Evolutionary conservation across 2,888 invertebrate genomes (phyloP).

Genomic region (Vesta saturnalis): DNA sequence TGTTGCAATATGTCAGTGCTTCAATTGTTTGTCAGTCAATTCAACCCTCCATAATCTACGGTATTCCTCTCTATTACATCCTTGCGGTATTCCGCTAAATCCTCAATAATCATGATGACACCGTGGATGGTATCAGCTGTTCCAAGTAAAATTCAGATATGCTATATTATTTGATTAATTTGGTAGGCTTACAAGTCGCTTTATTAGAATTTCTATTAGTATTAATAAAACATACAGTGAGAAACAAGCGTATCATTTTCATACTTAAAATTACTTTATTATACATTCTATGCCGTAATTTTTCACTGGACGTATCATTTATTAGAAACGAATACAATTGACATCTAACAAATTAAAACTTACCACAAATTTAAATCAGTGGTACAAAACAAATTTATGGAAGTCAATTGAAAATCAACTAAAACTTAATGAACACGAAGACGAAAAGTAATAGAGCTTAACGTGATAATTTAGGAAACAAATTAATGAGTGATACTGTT

Average conservation of each 20-base stretch:
- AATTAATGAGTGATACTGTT: too few species aligned
- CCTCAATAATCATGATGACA: background rate
- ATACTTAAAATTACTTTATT: too few species aligned
- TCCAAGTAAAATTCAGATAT: conserved; percentile 1
- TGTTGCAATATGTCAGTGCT: background rate
- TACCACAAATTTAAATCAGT: too few species aligned
- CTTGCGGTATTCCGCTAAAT: background rate
- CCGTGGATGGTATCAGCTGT: conserved; percentile 1
- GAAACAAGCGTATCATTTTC: background rate
- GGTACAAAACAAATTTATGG: too few species aligned
- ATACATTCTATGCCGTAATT: background rate
- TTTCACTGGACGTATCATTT: background rate
- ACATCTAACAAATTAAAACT: too few species aligned
- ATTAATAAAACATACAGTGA: background rate
- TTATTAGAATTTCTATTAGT: background rate
- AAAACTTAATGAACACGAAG: too few species aligned
- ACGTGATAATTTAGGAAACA: too few species aligned
- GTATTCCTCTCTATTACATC: background rate
- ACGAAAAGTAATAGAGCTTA: too few species aligned
- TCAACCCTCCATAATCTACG: background rate
- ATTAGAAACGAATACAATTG: too few species aligned
- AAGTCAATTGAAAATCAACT: too few species aligned
- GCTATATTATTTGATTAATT: background rate
- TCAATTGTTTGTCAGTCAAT: conserved; percentile 1
- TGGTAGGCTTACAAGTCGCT: background rate